phyloP scores from a whole-genome alignment of 2,113 vertebrate species.

The Mionectes macconnelli region DNA sequence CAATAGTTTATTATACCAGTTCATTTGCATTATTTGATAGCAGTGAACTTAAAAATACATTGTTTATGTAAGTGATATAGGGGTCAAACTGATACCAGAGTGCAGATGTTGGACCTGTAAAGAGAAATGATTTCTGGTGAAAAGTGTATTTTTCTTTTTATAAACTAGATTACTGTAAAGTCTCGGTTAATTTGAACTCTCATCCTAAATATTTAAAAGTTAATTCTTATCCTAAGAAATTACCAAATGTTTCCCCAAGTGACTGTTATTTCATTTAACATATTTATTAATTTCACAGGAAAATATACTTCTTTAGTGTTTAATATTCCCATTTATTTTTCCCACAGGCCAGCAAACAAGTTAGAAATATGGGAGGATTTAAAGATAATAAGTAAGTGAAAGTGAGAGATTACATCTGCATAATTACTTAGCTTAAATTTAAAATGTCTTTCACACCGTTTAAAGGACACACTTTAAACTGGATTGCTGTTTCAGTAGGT shows the following conservation, averaged over 20 bases:
- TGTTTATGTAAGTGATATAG: not conserved
- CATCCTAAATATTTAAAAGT: not conserved
- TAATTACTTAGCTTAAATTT: not conserved
- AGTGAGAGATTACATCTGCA: not conserved
- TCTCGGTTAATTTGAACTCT: not conserved
- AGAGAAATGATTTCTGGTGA: not conserved
- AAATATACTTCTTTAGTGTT: not conserved
- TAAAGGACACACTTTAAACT: not conserved
- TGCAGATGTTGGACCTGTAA: not conserved
- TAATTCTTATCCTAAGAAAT: not conserved
- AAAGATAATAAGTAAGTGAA: constrained; percentile 96
- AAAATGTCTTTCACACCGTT: not conserved
- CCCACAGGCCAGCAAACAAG: constrained; percentile 89
- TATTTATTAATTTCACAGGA: not conserved
- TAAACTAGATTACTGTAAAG: not conserved
- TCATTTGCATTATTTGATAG: not conserved
- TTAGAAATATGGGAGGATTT: constrained; percentile 98
- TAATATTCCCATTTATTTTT: constrained; percentile 48
- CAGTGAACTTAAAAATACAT: not conserved
- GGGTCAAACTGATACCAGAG: not conserved
- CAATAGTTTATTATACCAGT: not conserved
- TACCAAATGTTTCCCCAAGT: not conserved
- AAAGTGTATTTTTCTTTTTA: not conserved
- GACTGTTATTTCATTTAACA: not conserved
- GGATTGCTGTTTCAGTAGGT: not conserved